Evolutionary conservation across 1,140 invertebrate genomes (phyloP), one percentile per base, ranked within the genome.

Genomic region (Samia ricini): DNA sequence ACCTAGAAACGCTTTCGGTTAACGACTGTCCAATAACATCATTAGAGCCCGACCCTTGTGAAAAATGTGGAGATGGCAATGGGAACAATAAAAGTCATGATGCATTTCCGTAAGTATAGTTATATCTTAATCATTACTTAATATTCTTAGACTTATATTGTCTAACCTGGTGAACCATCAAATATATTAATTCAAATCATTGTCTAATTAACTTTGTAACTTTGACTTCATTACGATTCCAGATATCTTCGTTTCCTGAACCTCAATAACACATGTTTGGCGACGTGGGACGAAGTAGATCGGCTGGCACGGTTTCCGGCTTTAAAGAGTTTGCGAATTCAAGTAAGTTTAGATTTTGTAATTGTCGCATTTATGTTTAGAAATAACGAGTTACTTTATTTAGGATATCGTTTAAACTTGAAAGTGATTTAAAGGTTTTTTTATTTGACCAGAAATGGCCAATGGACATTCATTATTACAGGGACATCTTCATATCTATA

Each of bases 211-310:
- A 21, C 22, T 42, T 3, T 15, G 20, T 29, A 12, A 56, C n/a
- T 33, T 22, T 15, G 18, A 56, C 24, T 56, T 33, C 3, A 56
- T 56, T 56, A 15, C 10, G 2, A n/a, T 29, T 96, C 94, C 85
- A 93, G 93, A 49, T 93, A 93, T 72, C 91, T 98, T 42, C 92
- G 94, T 77, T 94, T 95, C 83, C 91, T 98, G 8, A 98, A 97
- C 83, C 91, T 98, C 18, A 97, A 96, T 79, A 96, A 96, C 58
- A 96, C 96, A 0, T 91, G 94, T 21, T 83, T 99, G 23, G 92
- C 94, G 12, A 94, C 94, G 10, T 98, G 97, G 97, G 94, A 96
- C 72, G 96, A 98, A 75, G 94, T 98, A 56, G 96, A 98, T 72
- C 92, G 94, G 69, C 91, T 99, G 36, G 94, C 95, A 19, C 93